Base-by-base conservation (phyloP, 2,113 vertebrate species). In the Ramphastos sulfuratus region DNA sequence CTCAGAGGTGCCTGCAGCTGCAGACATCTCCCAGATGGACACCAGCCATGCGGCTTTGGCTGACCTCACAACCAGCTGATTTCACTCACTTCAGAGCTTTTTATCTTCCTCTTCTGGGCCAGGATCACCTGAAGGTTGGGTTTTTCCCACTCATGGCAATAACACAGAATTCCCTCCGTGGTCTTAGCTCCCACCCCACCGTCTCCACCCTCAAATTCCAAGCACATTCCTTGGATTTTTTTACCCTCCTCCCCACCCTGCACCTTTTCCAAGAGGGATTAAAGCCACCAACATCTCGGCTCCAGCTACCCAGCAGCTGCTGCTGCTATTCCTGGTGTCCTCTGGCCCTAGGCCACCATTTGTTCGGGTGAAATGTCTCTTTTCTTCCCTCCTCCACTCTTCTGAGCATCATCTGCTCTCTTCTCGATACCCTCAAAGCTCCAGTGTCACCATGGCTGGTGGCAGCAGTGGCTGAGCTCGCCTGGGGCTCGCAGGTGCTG, bases 301-400 rank as follows among this genome's bases (percentile, higher is more conserved):
- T 87, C 90, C 23, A 1, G 48, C 9, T 46, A 0, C 10, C 67
- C 1, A 0, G 6, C 95, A 94, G 95, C 93, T 94, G 95, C 82
- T 27, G 83, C 93, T 90, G 91, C 93, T 93, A 80, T 92, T 96
- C 91, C 89, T 14, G 18, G 33, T 19, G 31, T 8, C 17, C 31
- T n/a, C 0, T 3, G 9, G 37, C 13, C 0, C 0, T 1, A 4
- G 14, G 60, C 42, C 61, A 59, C 69, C 42, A 5, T 63, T 67
- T 8, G 5, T 24, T 11, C 63, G 3, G 3, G 37, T 4, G 42
- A 46, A 44, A 66, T 8, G 16, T 25, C 16, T 37, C 35, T 39
- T 39, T 44, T 35, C 17, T 71, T 76, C 69, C 70, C 64, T 58
- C 33, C 4, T 69, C 66, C 13, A 1, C 9, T 2, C 16, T 50